Percentiles rank a stretch among this genome's conserved stretches.
Conservation (phyloP, 1,140 invertebrate genomes). For the Trinorchestia longiramus region DNA sequence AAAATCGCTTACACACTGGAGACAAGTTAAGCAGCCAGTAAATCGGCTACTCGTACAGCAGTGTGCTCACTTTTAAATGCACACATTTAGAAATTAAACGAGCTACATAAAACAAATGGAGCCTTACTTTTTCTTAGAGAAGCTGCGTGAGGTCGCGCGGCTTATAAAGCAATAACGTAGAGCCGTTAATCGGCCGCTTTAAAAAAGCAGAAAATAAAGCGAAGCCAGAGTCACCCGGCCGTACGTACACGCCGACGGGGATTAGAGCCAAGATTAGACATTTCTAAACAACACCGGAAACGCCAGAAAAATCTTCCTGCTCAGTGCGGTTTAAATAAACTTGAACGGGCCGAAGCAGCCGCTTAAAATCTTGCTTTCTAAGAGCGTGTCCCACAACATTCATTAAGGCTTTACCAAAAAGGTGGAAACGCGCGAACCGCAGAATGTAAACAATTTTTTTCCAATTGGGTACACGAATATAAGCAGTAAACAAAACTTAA, state of each 20-base stretch:
- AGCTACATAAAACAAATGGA: background rate
- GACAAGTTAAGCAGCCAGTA: background rate
- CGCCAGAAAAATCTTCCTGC: background rate
- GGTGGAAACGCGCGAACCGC: background rate
- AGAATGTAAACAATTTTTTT: background rate
- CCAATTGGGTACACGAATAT: background rate
- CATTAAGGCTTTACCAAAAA: background rate
- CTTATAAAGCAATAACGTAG: conserved; percentile 19
- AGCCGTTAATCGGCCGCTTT: background rate
- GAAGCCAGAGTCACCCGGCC: background rate
- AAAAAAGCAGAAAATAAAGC: conserved; percentile 12
- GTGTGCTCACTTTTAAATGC: background rate
- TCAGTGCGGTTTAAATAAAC: background rate
- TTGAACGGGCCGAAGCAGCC: background rate
- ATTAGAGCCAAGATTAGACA: conserved; percentile 16
- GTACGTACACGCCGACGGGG: conserved; percentile 13
- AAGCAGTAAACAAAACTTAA: background rate
- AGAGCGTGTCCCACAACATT: background rate
- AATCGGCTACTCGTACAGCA: background rate
- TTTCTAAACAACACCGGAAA: conserved; percentile 17
- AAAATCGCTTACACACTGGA: background rate
- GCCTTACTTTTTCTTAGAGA: background rate
- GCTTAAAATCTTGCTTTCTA: background rate
- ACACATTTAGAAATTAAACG: background rate
- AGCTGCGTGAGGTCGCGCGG: conserved; percentile 10